A percentile compares a stretch with the other conserved stretches of the same genome.
Evolutionary conservation across 2,113 vertebrate genomes (phyloP).

Genomic region (Heliornis fulica): DNA sequence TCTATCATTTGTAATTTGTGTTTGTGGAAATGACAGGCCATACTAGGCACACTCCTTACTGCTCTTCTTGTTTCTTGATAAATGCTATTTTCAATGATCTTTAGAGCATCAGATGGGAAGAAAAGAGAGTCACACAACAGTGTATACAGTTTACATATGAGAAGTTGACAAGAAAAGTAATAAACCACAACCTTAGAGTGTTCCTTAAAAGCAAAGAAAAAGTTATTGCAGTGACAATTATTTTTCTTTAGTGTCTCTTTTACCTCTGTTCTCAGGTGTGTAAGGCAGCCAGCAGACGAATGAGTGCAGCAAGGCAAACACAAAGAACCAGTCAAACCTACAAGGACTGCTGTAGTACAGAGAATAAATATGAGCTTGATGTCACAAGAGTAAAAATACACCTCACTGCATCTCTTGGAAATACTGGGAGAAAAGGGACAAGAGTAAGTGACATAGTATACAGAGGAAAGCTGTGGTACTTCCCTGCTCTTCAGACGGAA

Average conservation of each 20-base stretch:
- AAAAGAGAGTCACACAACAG: not conserved
- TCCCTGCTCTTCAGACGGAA: not conserved
- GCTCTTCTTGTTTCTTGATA: not conserved
- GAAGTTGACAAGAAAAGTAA: not conserved
- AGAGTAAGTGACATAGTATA: not conserved
- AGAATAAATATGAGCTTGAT: not conserved
- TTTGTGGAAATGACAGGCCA: not conserved
- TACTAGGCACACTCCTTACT: not conserved
- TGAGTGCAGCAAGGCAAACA: not conserved
- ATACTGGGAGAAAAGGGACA: not conserved
- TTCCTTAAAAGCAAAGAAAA: not conserved
- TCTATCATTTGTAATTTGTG: not conserved
- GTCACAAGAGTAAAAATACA: constrained; percentile 1
- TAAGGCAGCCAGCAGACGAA: not conserved
- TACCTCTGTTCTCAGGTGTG: not conserved
- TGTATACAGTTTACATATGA: not conserved
- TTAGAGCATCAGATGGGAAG: not conserved
- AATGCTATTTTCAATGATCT: not conserved
- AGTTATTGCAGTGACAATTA: not conserved
- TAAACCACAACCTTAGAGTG: not conserved
- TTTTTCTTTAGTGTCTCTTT: not conserved
- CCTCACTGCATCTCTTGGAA: not conserved
- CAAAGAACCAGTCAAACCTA: not conserved
- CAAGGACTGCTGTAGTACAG: not conserved
- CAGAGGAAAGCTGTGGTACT: not conserved